Base-by-base conservation (phyloP, 2,113 vertebrate genomes). In the Aptenodytes patagonicus region DNA sequence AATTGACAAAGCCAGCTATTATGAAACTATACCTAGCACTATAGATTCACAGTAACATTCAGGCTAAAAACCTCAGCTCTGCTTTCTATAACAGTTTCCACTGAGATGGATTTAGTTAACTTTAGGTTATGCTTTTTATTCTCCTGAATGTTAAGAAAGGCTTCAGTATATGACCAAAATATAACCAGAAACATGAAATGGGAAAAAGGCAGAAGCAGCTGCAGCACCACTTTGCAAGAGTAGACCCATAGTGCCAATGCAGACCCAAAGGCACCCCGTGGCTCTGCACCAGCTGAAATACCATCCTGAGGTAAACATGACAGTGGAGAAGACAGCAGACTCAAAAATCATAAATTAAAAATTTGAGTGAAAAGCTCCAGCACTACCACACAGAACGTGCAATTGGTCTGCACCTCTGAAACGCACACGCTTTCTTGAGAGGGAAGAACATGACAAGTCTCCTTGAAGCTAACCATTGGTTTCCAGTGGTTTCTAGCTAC, bases 1-100 rank as follows among this genome's bases (percentile, higher is more conserved):
- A 87, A 87, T 68, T 80, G 92, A 57, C 36, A 90, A 90, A 88
- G 75, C 61, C 79, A 94, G 58, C 70, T 83, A 54, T 44, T 62
- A 83, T 25, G 29, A 71, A 65, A 52, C 62, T 36, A 38, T 47
- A 34, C 32, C 28, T 32, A 44, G 21, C 13, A 31, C 51, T 47
- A 19, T 1, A 60, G 65, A 94, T 58, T 44, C 70, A 89, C 34
- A 79, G 61, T 21, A 84, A 57, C 14, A 36, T 21, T 83, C 1
- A 1, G 17, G 65, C 32, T 82, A 38, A 68, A 95, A 87, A 75
- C 6, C 44, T 87, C 65, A 52, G 65, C 16, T 94, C 52, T 2
- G 1, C 15, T 89, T 91, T 51, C 64, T 42, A 0, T 3, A 40
- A 22, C 22, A 69, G 22, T 25, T 91, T 76, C 81, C 47, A 72